These are phyloP conservation scores for Potamilus streckersoni DNA, from an alignment of 1,140 invertebrate species.

Conservation along the genomic window DNA sequence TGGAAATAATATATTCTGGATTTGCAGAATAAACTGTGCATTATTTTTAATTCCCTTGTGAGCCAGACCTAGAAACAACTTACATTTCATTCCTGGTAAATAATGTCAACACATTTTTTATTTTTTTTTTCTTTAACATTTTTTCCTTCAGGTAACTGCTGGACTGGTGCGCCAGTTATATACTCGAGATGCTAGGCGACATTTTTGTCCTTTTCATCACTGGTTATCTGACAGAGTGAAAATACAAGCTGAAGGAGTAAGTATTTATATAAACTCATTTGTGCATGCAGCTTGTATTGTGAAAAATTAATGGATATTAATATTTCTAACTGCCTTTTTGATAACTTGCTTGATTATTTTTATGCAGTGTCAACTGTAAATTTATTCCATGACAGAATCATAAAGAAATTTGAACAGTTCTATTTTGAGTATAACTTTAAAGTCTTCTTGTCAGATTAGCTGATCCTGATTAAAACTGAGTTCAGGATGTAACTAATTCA, in stretches of 20 bases:
- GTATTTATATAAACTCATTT: conserved; percentile 8
- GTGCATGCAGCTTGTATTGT: neutral
- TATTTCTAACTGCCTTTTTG: neutral
- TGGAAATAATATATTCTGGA: too few relatives aligned
- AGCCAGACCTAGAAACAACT: too few relatives aligned
- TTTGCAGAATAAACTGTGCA: neutral
- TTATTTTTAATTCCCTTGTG: neutral
- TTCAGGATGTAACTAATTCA: too few relatives aligned
- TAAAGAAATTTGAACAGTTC: too few relatives aligned
- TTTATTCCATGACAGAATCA: too few relatives aligned
- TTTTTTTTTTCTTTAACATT: neutral
- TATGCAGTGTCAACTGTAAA: too few relatives aligned
- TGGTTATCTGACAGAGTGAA: conserved; percentile 82
- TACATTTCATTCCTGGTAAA: too few relatives aligned
- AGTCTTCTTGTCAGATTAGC: too few relatives aligned
- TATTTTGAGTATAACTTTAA: too few relatives aligned
- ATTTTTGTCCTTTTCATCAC: conserved; percentile 82
- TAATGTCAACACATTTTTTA: conserved; percentile 1
- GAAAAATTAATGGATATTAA: neutral
- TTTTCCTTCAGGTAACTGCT: conserved; percentile 73
- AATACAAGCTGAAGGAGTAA: conserved; percentile 71
- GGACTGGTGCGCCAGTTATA: conserved; percentile 84
- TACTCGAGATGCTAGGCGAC: conserved; percentile 80
- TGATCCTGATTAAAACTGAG: too few relatives aligned
- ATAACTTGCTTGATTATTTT: neutral